These are phyloP conservation scores for Calliscelio sp. DNA, from an alignment of 2,888 invertebrate species.

Conservation along the genomic window DNA sequence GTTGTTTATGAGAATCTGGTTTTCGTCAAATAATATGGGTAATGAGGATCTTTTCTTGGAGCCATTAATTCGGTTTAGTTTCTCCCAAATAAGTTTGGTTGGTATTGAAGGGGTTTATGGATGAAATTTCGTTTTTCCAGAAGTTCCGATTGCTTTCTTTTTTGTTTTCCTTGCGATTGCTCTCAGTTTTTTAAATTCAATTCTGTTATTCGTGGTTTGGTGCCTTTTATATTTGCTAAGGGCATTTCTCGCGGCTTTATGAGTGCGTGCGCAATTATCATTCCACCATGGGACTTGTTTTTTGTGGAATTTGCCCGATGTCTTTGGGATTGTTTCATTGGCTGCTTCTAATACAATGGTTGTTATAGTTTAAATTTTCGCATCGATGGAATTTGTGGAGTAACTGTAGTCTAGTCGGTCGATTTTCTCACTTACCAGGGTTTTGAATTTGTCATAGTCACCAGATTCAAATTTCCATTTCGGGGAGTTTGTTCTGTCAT, in stretches of 20 bases:
- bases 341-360: slow-evolving; percentile 39
- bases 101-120: not conserved
- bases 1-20: not conserved
- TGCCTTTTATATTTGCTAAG: slow-evolving; percentile 33
- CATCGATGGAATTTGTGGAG: not conserved
- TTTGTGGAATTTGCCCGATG: slow-evolving; percentile 18
- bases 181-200: slow-evolving; percentile 25
- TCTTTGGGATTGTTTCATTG: slow-evolving; percentile 12
- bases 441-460: not conserved
- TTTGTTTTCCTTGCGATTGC: slow-evolving; percentile 22
- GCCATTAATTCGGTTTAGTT: slow-evolving; percentile 41
- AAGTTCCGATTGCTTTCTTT: slow-evolving; percentile 54
- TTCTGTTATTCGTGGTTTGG: slow-evolving; percentile 9
- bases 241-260: slow-evolving; percentile 18
- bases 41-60: not conserved
- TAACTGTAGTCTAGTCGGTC: slow-evolving; percentile 43
- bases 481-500: not conserved
- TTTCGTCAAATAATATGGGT: not conserved
- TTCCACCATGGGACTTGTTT: slow-evolving; percentile 42
- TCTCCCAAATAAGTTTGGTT: slow-evolving; percentile 2
- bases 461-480: slow-evolving; percentile 4
- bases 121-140: slow-evolving; percentile 47
- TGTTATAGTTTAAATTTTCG: not conserved
- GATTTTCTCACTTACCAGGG: slow-evolving; percentile 15
- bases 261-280: not conserved